Conservation (phyloP, 2,113 vertebrate genomes). For the Daphoenositta chrysoptera region DNA sequence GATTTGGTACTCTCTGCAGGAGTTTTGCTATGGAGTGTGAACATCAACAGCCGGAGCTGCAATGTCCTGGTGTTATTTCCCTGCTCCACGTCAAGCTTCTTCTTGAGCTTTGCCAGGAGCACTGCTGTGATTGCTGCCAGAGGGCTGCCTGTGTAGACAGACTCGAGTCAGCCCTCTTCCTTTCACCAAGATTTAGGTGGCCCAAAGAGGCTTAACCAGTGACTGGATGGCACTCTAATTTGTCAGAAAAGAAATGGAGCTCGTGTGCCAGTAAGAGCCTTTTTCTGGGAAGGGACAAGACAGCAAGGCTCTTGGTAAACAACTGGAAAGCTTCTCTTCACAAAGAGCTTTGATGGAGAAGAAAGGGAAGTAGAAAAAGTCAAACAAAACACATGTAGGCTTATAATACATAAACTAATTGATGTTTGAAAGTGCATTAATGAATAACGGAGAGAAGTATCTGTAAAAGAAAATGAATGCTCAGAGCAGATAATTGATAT, state of each 20-base stretch:
- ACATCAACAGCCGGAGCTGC: not conserved
- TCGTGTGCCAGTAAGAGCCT: not conserved
- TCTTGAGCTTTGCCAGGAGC: not conserved
- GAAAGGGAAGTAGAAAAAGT: not conserved
- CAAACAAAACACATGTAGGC: not conserved
- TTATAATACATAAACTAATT: slow-evolving; percentile 32
- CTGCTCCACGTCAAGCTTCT: not conserved
- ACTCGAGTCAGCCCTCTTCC: not conserved
- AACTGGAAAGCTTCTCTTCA: not conserved
- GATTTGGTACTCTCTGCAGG: not conserved
- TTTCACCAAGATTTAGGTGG: not conserved
- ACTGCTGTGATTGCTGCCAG: not conserved
- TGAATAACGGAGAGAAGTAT: not conserved
- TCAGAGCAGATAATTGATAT: slow-evolving; percentile 47
- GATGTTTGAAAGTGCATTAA: slow-evolving; percentile 27
- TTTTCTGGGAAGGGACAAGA: not conserved
- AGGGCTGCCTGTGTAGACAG: not conserved
- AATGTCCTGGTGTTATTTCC: not conserved
- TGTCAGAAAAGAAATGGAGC: not conserved
- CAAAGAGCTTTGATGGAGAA: not conserved
- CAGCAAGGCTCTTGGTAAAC: not conserved
- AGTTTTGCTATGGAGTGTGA: not conserved
- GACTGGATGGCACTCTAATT: fast-evolving
- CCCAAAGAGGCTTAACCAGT: not conserved
- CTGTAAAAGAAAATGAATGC: slow-evolving; percentile 44